A percentile compares a stretch with the other conserved stretches of the same genome.
Conservation (phyloP, 2,113 vertebrate genomes). For the Phocoena phocoena region DNA sequence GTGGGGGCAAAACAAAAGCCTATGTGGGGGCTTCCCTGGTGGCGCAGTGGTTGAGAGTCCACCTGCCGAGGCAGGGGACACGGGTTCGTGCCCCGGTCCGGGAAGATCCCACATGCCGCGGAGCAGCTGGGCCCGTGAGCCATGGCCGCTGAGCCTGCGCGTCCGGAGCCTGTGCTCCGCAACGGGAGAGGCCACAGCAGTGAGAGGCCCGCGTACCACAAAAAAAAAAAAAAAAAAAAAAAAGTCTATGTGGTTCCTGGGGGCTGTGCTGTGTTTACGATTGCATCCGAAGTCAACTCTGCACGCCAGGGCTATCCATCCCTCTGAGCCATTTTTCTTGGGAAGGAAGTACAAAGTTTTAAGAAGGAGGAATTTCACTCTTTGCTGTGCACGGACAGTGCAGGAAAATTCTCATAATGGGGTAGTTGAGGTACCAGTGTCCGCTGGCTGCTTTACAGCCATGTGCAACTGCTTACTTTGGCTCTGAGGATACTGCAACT, state of each 20-base stretch:
- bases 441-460: not conserved
- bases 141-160: too few relatives aligned
- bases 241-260: not conserved
- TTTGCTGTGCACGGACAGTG: fast-evolving
- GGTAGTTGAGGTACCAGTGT: not conserved
- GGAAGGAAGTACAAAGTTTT: not conserved
- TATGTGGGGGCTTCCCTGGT: too few relatives aligned
- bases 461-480: not conserved
- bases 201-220: too few relatives aligned
- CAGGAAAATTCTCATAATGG: not conserved
- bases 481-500: not conserved
- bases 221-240: not conserved
- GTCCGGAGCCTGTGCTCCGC: too few relatives aligned
- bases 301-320: not conserved
- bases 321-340: not conserved
- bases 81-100: too few relatives aligned
- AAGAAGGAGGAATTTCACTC: not conserved
- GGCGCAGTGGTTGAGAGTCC: too few relatives aligned
- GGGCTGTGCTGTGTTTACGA: not conserved
- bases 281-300: not conserved
- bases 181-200: too few relatives aligned
- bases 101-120: too few relatives aligned
- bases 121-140: too few relatives aligned
- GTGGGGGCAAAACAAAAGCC: not conserved
- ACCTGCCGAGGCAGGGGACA: too few relatives aligned